phyloP scores from a whole-genome alignment of 2,888 invertebrate species.

The Rhagophthalmus giganteus region DNA sequence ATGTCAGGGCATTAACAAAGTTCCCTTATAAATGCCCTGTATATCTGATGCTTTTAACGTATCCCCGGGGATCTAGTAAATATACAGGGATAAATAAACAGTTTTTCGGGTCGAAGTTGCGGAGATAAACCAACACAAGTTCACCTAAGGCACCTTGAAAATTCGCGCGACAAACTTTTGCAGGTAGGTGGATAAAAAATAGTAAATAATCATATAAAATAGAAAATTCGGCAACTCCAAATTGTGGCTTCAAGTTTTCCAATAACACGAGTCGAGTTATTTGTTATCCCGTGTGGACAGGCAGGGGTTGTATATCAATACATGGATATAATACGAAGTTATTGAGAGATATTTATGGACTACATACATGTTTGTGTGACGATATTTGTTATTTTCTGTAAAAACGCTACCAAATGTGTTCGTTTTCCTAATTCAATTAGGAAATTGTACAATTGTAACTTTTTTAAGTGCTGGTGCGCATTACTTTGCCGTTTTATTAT shows the following conservation, averaged over 20 bases:
- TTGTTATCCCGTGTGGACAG: constrained; percentile 44
- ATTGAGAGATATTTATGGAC: constrained; percentile 38
- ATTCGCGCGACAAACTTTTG: not conserved
- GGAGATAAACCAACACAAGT: constrained; percentile 1
- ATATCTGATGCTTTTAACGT: constrained; percentile 15
- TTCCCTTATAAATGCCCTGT: constrained; percentile 13
- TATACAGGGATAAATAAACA: constrained; percentile 14
- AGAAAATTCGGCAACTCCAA: constrained; percentile 40
- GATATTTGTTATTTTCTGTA: constrained; percentile 28
- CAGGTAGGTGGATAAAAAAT: constrained; percentile 27
- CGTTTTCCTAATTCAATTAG: constrained; percentile 6
- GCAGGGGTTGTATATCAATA: constrained; percentile 37
- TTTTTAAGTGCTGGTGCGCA: constrained; percentile 8
- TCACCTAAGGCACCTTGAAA: not conserved
- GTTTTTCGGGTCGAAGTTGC: constrained; percentile 8
- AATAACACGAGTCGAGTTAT: constrained; percentile 46
- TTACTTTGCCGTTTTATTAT: constrained; percentile 11
- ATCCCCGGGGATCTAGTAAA: constrained; percentile 10
- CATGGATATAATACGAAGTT: constrained; percentile 38
- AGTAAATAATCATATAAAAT: constrained; percentile 44
- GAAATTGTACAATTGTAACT: constrained; percentile 6
- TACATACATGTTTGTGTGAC: constrained; percentile 27
- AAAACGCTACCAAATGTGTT: constrained; percentile 13
- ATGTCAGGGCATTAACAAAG: constrained; percentile 11
- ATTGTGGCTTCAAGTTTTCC: constrained; percentile 47